Percentiles rank a stretch among this genome's conserved stretches.
These are phyloP conservation scores for Tipula lateralis DNA, from an alignment of 2,888 invertebrate species.

Conservation along the genomic window DNA sequence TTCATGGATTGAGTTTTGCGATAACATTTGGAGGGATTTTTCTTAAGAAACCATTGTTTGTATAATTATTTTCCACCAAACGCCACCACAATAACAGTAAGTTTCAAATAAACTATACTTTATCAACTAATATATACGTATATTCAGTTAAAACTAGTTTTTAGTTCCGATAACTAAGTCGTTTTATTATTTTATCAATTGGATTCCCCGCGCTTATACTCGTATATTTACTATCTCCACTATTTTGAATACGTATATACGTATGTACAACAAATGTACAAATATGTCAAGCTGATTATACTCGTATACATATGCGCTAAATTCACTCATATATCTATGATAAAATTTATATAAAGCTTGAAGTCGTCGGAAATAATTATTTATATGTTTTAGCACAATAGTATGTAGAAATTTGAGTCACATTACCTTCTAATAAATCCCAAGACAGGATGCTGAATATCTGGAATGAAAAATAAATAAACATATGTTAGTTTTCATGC, in stretches of 20 bases:
- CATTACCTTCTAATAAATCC: neutral
- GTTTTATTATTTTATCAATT: neutral
- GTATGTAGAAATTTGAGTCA: neutral
- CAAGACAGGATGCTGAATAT: slow-evolving; percentile 11
- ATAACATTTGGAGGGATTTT: too few species aligned
- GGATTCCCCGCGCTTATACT: neutral
- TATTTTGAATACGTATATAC: neutral
- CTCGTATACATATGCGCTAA: neutral
- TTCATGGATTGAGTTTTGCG: too few species aligned
- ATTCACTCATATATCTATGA: neutral
- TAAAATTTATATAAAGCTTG: neutral
- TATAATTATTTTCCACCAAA: too few species aligned
- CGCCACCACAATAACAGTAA: too few species aligned
- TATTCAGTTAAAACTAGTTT: neutral
- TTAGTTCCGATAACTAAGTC: neutral
- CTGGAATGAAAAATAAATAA: neutral
- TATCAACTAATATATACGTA: neutral
- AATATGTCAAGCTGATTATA: neutral
- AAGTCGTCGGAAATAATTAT: neutral
- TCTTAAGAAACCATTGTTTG: too few species aligned
- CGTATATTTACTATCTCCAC: neutral
- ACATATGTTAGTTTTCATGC: neutral
- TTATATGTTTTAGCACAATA: neutral
- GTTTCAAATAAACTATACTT: neutral
- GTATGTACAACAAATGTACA: neutral